Conservation (phyloP, 2,888 invertebrate genomes). For the Eupithecia centaureata region DNA sequence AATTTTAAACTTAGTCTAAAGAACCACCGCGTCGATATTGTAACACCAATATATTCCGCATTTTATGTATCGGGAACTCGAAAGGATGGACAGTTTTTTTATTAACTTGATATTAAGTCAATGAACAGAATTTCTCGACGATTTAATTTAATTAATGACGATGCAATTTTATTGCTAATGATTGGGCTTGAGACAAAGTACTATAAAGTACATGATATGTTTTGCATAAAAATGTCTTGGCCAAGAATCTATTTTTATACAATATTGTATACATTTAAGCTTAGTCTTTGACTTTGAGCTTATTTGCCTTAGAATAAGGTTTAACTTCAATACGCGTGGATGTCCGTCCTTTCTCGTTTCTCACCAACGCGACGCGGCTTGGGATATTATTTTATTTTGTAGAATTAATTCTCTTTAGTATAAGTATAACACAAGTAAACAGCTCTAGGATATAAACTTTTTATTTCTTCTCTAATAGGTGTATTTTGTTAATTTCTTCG, state of each 20-base stretch:
- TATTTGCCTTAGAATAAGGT: slow-evolving; percentile 27
- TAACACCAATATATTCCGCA: slow-evolving; percentile 15
- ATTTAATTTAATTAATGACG: slow-evolving; percentile 14
- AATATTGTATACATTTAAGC: slow-evolving; percentile 33
- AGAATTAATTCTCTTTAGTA: slow-evolving; percentile 75
- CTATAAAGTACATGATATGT: slow-evolving; percentile 24
- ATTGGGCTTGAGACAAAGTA: slow-evolving; percentile 9
- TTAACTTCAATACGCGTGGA: slow-evolving; percentile 14
- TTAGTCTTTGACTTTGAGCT: slow-evolving; percentile 25
- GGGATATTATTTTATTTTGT: slow-evolving; percentile 73
- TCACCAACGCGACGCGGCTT: slow-evolving; percentile 50
- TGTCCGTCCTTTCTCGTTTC: slow-evolving; percentile 37
- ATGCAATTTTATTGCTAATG: background rate
- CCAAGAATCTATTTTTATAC: slow-evolving; percentile 34
- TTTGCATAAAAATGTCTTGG: slow-evolving; percentile 14
- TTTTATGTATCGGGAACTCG: slow-evolving; percentile 23
- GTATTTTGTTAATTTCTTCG: slow-evolving; percentile 43
- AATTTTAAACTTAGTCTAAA: slow-evolving; percentile 67
- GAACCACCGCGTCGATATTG: slow-evolving; percentile 50
- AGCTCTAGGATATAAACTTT: slow-evolving; percentile 62
- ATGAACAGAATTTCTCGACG: background rate
- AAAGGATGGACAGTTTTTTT: slow-evolving; percentile 29
- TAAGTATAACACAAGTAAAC: slow-evolving; percentile 73
- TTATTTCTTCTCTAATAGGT: slow-evolving; percentile 56
- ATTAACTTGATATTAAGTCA: slow-evolving; percentile 4